A percentile compares a stretch with the other conserved stretches of the same genome.
These are phyloP conservation scores for Stomorhina lunata DNA, from an alignment of 2,888 invertebrate genomes.

Conservation along the genomic window DNA sequence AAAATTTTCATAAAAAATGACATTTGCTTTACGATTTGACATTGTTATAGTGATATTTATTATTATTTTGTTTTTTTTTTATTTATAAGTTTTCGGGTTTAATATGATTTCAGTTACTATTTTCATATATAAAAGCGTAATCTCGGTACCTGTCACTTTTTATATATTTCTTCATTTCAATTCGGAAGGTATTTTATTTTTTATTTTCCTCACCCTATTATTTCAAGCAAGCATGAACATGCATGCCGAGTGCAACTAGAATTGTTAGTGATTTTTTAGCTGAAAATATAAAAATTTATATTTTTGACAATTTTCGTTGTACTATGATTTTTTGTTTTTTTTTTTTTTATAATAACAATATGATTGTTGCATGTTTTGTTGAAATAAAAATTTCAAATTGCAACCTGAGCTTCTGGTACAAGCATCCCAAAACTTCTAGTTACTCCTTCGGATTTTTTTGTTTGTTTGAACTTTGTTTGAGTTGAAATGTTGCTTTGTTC, in stretches of 20 bases:
- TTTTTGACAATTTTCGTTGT: conserved; percentile 19
- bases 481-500: neutral
- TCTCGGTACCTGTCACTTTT: conserved; percentile 62
- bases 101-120: conserved; percentile 29
- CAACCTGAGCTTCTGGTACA: conserved; percentile 51
- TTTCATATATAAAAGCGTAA: conserved; percentile 47
- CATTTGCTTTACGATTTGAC: conserved; percentile 40
- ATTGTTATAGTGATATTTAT: conserved; percentile 38
- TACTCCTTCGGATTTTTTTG: no score
- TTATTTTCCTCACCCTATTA: neutral
- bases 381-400: conserved; percentile 59
- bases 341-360: conserved; percentile 28
- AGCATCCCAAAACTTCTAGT: no score
- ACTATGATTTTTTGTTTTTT: neutral
- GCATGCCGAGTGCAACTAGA: neutral
- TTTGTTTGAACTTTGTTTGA: conserved; percentile 44
- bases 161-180: conserved; percentile 53
- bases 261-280: neutral
- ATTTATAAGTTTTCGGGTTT: conserved; percentile 20
- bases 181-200: neutral
- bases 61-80: neutral
- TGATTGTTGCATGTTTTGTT: conserved; percentile 59
- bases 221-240: conserved; percentile 12
- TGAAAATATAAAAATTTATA: neutral
- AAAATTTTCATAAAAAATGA: conserved; percentile 16